Percentiles rank a stretch among this genome's conserved stretches.
These are phyloP conservation scores for Zygothrica quintamaculata DNA, from an alignment of 2,888 invertebrate species.

Conservation along the genomic window DNA sequence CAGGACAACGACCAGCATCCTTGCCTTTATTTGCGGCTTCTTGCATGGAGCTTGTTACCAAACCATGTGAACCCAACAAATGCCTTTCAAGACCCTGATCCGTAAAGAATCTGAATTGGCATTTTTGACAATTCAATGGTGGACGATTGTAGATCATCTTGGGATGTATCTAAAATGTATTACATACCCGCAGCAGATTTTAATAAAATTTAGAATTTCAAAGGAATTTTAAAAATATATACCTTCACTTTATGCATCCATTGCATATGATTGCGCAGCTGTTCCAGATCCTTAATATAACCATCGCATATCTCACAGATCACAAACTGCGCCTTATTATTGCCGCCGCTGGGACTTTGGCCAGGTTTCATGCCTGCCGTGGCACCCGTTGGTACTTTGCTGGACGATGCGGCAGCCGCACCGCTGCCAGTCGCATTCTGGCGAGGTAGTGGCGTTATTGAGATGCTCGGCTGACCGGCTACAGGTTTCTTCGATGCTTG, in stretches of 20 bases:
- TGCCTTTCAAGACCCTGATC: conserved; percentile 98
- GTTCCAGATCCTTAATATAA: conserved; percentile 97
- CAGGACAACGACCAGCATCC: conserved; percentile 96
- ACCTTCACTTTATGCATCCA: conserved; percentile 98
- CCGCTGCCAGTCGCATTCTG: conserved; percentile 87
- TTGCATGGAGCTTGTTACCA: conserved; percentile 98
- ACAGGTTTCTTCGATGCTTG: conserved; percentile 80
- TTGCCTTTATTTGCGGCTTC: conserved; percentile 97
- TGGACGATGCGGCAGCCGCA: conserved; percentile 83
- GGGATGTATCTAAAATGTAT: conserved; percentile 91
- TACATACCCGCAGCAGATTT: too few species aligned
- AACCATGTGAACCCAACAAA: conserved; percentile 95
- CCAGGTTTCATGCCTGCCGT: conserved; percentile 85
- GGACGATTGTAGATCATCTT: conserved; percentile 98
- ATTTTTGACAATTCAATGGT: conserved; percentile 97
- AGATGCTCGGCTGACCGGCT: conserved; percentile 91
- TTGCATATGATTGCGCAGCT: conserved; percentile 97
- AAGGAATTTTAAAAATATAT: too few species aligned
- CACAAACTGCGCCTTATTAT: conserved; percentile 92
- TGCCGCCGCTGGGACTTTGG: conserved; percentile 83
- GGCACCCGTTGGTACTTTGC: conserved; percentile 76
- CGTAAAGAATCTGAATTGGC: conserved; percentile 98
- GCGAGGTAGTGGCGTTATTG: conserved; percentile 94
- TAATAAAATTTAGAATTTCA: too few species aligned
- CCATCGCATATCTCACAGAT: conserved; percentile 99